These are phyloP conservation scores for Carposina sasakii DNA, from an alignment of 1,140 invertebrate genomes.

Conservation along the genomic window DNA sequence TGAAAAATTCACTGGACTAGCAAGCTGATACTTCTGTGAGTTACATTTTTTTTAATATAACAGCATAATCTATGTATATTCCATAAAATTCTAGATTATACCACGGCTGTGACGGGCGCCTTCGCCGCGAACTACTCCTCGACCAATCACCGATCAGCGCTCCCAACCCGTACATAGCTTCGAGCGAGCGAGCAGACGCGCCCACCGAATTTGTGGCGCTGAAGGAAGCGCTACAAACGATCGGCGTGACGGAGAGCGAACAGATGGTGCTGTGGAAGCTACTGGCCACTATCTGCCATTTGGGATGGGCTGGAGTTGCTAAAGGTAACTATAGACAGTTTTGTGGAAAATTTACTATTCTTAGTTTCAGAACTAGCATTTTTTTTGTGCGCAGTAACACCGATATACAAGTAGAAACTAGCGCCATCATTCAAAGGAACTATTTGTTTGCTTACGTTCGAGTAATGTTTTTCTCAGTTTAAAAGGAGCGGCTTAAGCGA, in stretches of 20 bases:
- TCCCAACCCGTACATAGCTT: slow-evolving; percentile 85
- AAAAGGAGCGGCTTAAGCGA: too few relatives aligned
- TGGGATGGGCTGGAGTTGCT: slow-evolving; percentile 4
- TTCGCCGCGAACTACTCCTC: slow-evolving; percentile 87
- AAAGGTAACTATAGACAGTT: slow-evolving; percentile 3
- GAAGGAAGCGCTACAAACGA: slow-evolving; percentile 80
- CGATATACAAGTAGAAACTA: too few relatives aligned
- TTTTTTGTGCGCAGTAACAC: too few relatives aligned
- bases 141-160: slow-evolving; percentile 83
- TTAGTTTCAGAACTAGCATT: too few relatives aligned
- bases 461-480: too few relatives aligned
- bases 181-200: slow-evolving; percentile 86
- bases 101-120: slow-evolving; percentile 84
- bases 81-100: slow-evolving; percentile 81
- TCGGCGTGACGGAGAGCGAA: slow-evolving; percentile 84
- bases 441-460: too few relatives aligned
- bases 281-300: slow-evolving; percentile 49
- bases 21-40: too few relatives aligned
- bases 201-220: slow-evolving; percentile 85
- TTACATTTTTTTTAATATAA: too few relatives aligned
- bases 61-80: neutral
- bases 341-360: too few relatives aligned
- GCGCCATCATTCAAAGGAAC: too few relatives aligned
- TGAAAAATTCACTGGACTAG: too few relatives aligned
- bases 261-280: slow-evolving; percentile 89